phyloP scores from a whole-genome alignment of 2,888 invertebrate genomes.

The Brenthis hecate region DNA sequence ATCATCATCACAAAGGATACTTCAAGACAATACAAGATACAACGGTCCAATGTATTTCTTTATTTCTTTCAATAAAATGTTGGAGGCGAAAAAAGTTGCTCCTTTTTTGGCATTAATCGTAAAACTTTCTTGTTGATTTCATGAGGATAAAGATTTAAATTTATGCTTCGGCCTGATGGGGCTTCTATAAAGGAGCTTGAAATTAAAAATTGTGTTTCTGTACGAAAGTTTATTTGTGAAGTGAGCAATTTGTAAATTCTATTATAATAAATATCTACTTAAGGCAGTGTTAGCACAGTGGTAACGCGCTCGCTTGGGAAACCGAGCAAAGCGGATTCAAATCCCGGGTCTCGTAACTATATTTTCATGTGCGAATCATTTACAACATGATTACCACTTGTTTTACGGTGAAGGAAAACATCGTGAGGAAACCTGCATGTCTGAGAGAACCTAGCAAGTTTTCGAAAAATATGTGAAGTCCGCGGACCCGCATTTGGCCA shows the following conservation, averaged over 20 bases:
- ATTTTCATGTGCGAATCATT: too few species aligned
- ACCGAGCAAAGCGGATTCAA: too few species aligned
- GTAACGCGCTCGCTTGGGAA: too few species aligned
- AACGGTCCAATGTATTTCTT: constrained; percentile 36
- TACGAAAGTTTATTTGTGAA: constrained; percentile 1
- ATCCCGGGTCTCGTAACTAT: too few species aligned
- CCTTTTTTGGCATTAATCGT: constrained; percentile 38
- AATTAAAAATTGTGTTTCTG: constrained; percentile 12
- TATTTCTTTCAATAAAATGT: constrained; percentile 40
- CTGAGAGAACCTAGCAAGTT: too few species aligned
- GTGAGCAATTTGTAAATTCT: neutral
- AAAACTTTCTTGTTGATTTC: constrained; percentile 43
- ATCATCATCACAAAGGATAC: constrained; percentile 27
- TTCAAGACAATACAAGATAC: constrained; percentile 33
- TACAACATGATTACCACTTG: too few species aligned
- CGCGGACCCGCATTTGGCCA: too few species aligned
- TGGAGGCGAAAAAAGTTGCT: constrained; percentile 34
- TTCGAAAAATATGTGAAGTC: too few species aligned
- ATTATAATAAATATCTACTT: neutral
- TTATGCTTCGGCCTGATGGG: constrained; percentile 28
- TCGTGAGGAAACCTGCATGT: too few species aligned
- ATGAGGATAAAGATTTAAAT: constrained; percentile 38
- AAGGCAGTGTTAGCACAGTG: too few species aligned
- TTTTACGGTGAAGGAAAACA: too few species aligned
- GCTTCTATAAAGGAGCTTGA: constrained; percentile 17